Percentiles rank a stretch among this genome's conserved stretches.
Evolutionary conservation across 2,113 vertebrate species (phyloP).

Genomic region (Leiothrix lutea): DNA sequence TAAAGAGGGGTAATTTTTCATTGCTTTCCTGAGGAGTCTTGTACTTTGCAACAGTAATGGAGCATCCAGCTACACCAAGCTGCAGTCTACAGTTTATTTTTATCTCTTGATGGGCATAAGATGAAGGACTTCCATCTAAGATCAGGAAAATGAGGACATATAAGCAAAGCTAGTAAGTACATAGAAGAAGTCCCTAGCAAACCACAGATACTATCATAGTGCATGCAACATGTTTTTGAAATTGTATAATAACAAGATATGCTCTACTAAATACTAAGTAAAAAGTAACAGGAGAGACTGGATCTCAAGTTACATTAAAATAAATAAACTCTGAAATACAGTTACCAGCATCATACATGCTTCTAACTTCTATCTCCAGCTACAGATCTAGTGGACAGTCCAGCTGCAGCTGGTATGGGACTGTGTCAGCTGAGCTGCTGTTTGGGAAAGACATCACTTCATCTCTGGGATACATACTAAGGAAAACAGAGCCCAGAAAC

Average conservation of each 20-base stretch:
- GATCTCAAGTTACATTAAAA: background rate
- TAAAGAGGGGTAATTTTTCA: conserved; percentile 55
- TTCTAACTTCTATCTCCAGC: background rate
- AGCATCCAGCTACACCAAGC: background rate
- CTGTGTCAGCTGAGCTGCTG: background rate
- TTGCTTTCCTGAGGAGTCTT: conserved; percentile 14
- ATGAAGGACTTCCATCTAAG: background rate
- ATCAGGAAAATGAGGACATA: background rate
- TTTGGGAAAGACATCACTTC: background rate
- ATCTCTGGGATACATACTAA: background rate
- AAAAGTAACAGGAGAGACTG: background rate
- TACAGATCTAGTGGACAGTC: background rate
- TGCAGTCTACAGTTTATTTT: conserved; percentile 10
- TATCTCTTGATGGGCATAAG: background rate
- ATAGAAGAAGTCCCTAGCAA: background rate
- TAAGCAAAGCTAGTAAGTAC: background rate
- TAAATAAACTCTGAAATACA: background rate
- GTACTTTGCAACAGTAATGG: background rate
- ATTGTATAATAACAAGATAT: background rate
- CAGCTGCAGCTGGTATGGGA: background rate
- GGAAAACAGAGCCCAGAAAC: background rate
- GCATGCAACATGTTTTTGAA: background rate
- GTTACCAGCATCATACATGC: background rate
- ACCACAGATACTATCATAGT: background rate
- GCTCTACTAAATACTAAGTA: background rate